Percentiles rank a stretch among this genome's conserved stretches.
Evolutionary conservation across 2,888 invertebrate species (phyloP).

Genomic region (Quadriops clusia): DNA sequence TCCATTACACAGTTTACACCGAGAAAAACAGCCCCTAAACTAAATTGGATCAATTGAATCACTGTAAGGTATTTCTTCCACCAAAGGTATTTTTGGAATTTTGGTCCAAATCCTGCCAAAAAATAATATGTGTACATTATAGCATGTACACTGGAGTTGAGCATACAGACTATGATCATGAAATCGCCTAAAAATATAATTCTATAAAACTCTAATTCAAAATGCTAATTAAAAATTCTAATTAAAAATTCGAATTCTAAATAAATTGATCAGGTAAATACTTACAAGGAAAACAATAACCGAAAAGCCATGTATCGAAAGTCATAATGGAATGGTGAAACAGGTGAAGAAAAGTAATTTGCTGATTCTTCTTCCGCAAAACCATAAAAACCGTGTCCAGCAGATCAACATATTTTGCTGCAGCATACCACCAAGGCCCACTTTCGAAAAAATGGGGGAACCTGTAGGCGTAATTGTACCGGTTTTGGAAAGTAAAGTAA

Average conservation of each 20-base stretch:
- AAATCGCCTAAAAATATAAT: slow-evolving; percentile 78
- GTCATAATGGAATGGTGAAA: slow-evolving; percentile 80
- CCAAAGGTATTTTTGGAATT: slow-evolving; percentile 83
- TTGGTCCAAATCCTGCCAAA: slow-evolving; percentile 76
- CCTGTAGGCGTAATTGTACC: too few relatives aligned
- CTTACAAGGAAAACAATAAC: too few relatives aligned
- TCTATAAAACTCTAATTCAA: too few relatives aligned
- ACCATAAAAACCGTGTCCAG: slow-evolving; percentile 82
- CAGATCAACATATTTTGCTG: slow-evolving; percentile 66
- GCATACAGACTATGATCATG: slow-evolving; percentile 71
- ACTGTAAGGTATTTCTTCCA: slow-evolving; percentile 88
- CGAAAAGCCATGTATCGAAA: slow-evolving; percentile 67
- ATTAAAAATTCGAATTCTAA: too few relatives aligned
- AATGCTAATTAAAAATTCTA: too few relatives aligned
- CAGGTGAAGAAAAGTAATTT: slow-evolving; percentile 78
- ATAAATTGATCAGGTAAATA: too few relatives aligned
- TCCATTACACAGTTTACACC: neutral
- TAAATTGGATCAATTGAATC: slow-evolving; percentile 58
- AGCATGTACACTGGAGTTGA: slow-evolving; percentile 83
- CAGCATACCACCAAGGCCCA: slow-evolving; percentile 77
- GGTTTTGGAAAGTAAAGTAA: too few relatives aligned
- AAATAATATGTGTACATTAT: slow-evolving; percentile 89
- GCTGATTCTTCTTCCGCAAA: slow-evolving; percentile 76
- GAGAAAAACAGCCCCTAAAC: neutral
- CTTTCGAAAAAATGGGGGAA: too few relatives aligned